phyloP scores from a whole-genome alignment of 2,888 invertebrate species.

The Melikaiella ostensackeni region DNA sequence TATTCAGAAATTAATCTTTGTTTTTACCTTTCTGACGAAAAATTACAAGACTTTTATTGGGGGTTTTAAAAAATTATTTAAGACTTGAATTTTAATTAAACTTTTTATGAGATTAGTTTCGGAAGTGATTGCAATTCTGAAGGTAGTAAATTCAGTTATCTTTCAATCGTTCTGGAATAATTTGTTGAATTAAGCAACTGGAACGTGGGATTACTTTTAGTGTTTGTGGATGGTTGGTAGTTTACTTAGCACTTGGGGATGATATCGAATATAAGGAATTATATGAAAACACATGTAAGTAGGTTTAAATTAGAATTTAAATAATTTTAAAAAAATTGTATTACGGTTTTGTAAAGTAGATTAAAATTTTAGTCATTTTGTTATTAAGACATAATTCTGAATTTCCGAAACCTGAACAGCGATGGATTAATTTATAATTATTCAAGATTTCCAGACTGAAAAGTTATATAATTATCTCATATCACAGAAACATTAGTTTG shows the following conservation, averaged over 20 bases:
- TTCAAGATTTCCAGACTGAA: too few species aligned
- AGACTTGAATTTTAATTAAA: neutral
- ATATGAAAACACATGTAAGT: neutral
- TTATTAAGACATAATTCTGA: neutral
- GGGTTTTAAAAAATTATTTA: neutral
- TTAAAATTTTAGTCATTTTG: neutral
- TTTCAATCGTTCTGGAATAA: slow-evolving; percentile 11
- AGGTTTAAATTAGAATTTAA: neutral
- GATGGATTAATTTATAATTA: too few species aligned
- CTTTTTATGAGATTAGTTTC: neutral
- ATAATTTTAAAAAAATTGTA: neutral
- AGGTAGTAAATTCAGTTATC: slow-evolving; percentile 18
- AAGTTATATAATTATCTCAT: too few species aligned
- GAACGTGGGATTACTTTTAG: neutral
- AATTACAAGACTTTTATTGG: neutral
- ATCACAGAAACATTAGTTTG: too few species aligned
- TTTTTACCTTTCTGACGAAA: slow-evolving; percentile 23
- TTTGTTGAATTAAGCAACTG: slow-evolving; percentile 16
- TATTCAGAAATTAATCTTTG: slow-evolving; percentile 20
- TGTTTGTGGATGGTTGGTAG: neutral
- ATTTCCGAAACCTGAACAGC: too few species aligned
- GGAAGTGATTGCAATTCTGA: neutral
- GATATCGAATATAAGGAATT: neutral
- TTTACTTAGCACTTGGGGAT: neutral
- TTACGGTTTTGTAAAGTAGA: neutral